Base-by-base conservation (phyloP, 2,797 vertebrate genomes). In the Buphagus erythrorhynchus region DNA sequence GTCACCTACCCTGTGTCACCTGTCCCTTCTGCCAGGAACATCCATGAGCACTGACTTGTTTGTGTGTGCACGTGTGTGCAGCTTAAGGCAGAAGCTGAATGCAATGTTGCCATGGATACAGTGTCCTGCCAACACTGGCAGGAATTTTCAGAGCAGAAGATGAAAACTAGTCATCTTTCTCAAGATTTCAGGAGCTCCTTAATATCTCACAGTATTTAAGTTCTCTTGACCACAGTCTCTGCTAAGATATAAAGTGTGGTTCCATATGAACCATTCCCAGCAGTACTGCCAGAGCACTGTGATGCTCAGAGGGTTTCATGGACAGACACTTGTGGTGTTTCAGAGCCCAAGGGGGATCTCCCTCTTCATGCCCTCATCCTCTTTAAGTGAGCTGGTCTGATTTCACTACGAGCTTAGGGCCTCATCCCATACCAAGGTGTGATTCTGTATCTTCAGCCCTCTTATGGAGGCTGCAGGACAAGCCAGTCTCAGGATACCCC, bases 101-200 rank as follows among this genome's bases (percentile, higher is more conserved):
- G 78, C 78, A 89, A 87, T 0, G 59, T 90, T 93, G 89, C 82
- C 82, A 91, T 93, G 86, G 96, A 84, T 79, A 96, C 93, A 24
- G 55, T 22, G 66, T 38, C 81, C 87, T 69, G 54, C 2, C 6
- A 93, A 78, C 26, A 62, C n/a, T 24, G 62, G 19, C 87, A 85
- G 43, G 13, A 58, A 93, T 88, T 81, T 55, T 59, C 87, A 73
- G 66, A 83, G 55, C 52, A 68, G 84, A 88, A 93, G 66, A 84
- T 4, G 43, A 87, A 83, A 77, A 89, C 87, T 61, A 66, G n/a
- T 52, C 49, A 86, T 62, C 63, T 71, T 72, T 43, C 62, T 78
- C 69, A 79, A 35, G 29, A 81, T 82, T 71, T 65, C 72, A 61
- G 18, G 5, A 92, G 21, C 82, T 86, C 58, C 38, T 65, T 28